Percentiles rank a stretch among this genome's conserved stretches.
These are phyloP conservation scores for Pogoniulus pusillus DNA, from an alignment of 2,797 vertebrate genomes.

Conservation along the genomic window DNA sequence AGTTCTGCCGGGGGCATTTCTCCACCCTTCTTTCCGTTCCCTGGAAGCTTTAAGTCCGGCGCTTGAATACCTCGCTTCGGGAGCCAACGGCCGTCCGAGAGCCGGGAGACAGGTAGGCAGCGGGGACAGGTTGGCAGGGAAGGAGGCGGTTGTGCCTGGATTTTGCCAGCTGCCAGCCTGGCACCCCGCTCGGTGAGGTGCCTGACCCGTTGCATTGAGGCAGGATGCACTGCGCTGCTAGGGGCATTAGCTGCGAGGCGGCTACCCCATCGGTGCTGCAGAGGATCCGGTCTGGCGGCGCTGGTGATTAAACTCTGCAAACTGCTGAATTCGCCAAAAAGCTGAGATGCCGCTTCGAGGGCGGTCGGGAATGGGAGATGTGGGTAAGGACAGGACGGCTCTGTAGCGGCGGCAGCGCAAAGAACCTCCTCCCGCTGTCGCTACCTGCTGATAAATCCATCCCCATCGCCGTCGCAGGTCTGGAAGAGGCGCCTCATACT, in stretches of 20 bases:
- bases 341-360: background rate
- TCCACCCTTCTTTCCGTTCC: too few species aligned
- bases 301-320: background rate
- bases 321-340: background rate
- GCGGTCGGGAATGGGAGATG: too few species aligned
- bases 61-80: background rate
- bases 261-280: background rate
- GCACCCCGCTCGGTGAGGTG: background rate
- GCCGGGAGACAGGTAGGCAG: background rate
- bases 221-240: background rate
- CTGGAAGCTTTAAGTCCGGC: background rate
- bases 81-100: background rate
- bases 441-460: conserved; percentile 84
- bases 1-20: accelerated
- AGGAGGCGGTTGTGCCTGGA: too few species aligned
- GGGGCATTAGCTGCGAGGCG: background rate
- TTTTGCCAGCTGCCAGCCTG: background rate
- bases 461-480: conserved; percentile 84
- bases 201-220: background rate
- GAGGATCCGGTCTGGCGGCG: background rate
- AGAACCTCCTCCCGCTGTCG: background rate
- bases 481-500: conserved; percentile 81
- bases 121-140: too few species aligned
- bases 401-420: background rate
- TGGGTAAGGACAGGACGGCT: background rate